Base-by-base conservation (phyloP, 2,888 invertebrate species). In the Nymphalis polychloros region DNA sequence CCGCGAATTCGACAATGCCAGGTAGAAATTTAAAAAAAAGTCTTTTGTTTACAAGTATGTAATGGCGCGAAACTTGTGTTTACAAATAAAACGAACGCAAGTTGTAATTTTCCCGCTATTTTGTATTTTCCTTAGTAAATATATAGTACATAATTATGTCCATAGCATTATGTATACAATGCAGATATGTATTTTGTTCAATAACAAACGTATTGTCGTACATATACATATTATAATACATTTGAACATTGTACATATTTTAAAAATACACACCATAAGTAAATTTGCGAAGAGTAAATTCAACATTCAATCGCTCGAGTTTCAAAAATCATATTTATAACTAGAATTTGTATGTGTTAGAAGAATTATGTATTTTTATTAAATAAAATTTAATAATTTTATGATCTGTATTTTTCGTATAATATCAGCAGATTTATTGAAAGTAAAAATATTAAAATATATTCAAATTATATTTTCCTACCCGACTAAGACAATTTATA, bases 21-120 rank as follows among this genome's bases (percentile, higher is more conserved):
- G 87, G 87, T 86, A 88, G 53, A 55, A 55, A 78, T 65, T 83
- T 84, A 81, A 79, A 82, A 80, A 74, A 84, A 50, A 19, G 27
- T 23, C 61, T 81, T 84, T 86, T 86, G 72, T 73, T 86, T 90
- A 72, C 70, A 72, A 55, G 50, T 60, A 49, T 6, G 59, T 66
- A 80, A 83, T 87, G 90, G 91, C 90, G 90, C 89, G 90, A 90
- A 90, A 86, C 81, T 76, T 80, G 73, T 89, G 90, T 91, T 90
- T 90, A 90, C 73, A 72, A 72, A 72, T 70, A 80, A 48, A 65
- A 68, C 61, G 63, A 65, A 68, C 63, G 68, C 70, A 70, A 63
- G 55, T 66, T 49, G 71, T 78, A 72, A 80, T 77, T 85, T 88
- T 87, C 85, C 83, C 84, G 86, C 82, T 82, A 81, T 80, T 81